Conservation (phyloP, 2,797 vertebrate genomes). For the Morelia viridis region DNA sequence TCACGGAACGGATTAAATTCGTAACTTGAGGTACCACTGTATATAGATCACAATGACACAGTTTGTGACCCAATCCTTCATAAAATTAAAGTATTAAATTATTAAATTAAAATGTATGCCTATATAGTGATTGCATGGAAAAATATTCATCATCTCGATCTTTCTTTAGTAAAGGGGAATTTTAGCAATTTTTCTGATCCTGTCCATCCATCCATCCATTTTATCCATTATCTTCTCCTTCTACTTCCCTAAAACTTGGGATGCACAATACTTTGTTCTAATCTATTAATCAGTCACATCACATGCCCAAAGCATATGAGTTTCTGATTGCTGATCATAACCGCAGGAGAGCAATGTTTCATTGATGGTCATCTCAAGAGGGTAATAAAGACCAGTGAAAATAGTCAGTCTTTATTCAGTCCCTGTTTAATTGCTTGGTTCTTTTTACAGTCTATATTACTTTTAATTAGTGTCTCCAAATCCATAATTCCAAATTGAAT, state of each 20-base stretch:
- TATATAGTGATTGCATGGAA: slow-evolving; percentile 4
- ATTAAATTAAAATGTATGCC: neutral
- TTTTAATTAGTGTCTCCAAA: neutral
- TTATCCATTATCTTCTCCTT: neutral
- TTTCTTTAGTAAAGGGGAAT: neutral
- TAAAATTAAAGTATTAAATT: slow-evolving; percentile 19
- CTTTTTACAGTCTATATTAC: neutral
- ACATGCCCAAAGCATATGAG: neutral
- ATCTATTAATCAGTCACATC: neutral
- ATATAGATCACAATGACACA: neutral
- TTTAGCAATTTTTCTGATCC: neutral
- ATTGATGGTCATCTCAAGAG: neutral
- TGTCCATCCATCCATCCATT: neutral
- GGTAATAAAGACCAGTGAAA: neutral
- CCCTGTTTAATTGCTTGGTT: neutral
- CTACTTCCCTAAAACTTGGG: neutral
- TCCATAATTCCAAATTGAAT: neutral
- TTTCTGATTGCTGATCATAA: neutral
- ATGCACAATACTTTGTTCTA: neutral
- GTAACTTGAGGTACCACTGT: too few species aligned
- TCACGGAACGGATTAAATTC: too few species aligned
- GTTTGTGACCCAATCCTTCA: slow-evolving; percentile 19
- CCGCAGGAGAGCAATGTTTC: neutral
- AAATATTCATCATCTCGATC: neutral
- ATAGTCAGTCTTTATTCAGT: neutral